phyloP scores from a whole-genome alignment of 2,797 vertebrate species.

The Phataginus tricuspis region DNA sequence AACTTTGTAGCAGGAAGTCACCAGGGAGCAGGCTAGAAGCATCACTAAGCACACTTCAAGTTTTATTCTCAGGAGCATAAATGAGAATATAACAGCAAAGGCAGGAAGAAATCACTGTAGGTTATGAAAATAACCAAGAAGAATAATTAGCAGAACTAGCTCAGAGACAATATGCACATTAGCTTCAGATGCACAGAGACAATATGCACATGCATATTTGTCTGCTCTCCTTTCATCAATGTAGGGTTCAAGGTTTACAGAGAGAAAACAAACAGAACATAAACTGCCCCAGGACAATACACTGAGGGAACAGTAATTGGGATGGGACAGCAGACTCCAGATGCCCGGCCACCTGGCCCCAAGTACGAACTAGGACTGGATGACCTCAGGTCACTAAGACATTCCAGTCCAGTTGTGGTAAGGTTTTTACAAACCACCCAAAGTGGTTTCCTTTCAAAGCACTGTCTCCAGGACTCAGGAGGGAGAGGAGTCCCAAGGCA shows the following conservation, averaged over 20 bases:
- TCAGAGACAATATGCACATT: not conserved
- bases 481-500: not conserved
- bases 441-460: not conserved
- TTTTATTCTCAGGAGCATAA: constrained; percentile 27
- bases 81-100: constrained; percentile 27
- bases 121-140: not conserved
- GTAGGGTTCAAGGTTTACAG: not conserved
- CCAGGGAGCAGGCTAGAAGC: not conserved
- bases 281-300: not conserved
- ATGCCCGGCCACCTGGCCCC: not conserved
- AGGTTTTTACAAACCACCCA: not conserved
- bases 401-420: not conserved
- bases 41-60: not conserved
- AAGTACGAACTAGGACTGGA: not conserved
- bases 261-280: not conserved
- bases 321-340: not conserved
- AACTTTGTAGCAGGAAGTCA: not conserved
- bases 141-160: not conserved
- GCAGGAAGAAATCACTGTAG: not conserved
- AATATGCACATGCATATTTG: too few species aligned
- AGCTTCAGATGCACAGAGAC: too few species aligned
- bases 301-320: not conserved
- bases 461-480: not conserved
- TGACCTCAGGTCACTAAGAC: not conserved
- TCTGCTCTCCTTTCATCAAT: not conserved